These are phyloP conservation scores for Nerophis lumbriciformis DNA, from an alignment of 2,113 vertebrate species.

Conservation along the genomic window DNA sequence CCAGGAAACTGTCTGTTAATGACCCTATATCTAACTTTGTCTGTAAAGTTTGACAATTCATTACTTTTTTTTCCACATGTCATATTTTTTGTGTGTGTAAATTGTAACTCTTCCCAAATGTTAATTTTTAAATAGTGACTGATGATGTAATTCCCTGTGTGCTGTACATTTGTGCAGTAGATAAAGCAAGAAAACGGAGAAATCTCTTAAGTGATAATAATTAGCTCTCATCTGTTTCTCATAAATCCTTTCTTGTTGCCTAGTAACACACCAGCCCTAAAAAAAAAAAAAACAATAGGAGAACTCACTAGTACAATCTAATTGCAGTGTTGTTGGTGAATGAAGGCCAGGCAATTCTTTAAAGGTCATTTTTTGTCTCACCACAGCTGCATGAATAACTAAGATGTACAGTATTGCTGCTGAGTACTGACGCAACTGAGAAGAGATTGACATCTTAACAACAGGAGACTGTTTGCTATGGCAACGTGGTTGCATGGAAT, in stretches of 20 bases:
- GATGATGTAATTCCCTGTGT: constrained; percentile 6
- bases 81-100: no score
- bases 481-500: background rate
- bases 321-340: constrained; percentile 25
- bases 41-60: no score
- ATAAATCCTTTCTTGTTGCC: constrained; percentile 40
- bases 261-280: constrained; percentile 29
- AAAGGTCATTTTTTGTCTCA: background rate
- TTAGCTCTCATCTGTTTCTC: constrained; percentile 36
- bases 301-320: no score
- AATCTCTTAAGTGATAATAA: constrained; percentile 42
- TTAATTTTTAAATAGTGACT: background rate
- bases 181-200: constrained; percentile 30
- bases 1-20: no score
- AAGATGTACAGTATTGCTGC: background rate
- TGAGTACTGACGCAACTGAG: constrained; percentile 15
- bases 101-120: no score
- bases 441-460: constrained; percentile 11
- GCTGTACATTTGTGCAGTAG: constrained; percentile 6
- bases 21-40: no score
- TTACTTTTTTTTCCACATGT: no score
- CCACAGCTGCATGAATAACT: background rate
- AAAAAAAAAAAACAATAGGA: background rate
- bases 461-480: constrained; percentile 2
- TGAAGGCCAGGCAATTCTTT: background rate